Conservation (phyloP, 1,140 invertebrate genomes). For the Lysiphlebus fabarum region DNA sequence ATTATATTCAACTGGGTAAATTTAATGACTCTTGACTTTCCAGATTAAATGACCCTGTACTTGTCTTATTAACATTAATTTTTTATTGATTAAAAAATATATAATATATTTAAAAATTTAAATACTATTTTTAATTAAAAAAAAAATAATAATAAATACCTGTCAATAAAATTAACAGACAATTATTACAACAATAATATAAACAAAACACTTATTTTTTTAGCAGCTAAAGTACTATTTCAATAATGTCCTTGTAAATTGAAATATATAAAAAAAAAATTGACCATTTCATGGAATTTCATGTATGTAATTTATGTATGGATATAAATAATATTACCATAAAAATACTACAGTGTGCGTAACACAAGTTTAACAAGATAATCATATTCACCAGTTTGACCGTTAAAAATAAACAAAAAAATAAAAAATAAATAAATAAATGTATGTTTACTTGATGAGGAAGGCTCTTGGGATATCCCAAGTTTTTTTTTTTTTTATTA, state of each 20-base stretch:
- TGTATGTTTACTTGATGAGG: not conserved
- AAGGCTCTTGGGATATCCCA: slow-evolving; percentile 1
- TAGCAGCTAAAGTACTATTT: not conserved
- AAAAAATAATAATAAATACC: not conserved
- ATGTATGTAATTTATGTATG: too few species aligned
- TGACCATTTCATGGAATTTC: not conserved
- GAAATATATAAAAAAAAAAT: not conserved
- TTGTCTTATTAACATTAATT: too few species aligned
- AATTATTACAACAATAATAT: not conserved
- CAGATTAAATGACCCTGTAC: too few species aligned
- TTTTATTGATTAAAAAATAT: too few species aligned
- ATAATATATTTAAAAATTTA: not conserved
- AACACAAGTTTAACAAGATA: not conserved
- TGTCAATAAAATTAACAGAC: not conserved
- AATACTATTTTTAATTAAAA: not conserved
- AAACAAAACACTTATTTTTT: too few species aligned
- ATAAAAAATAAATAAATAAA: not conserved
- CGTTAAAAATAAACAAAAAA: not conserved
- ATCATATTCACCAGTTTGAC: not conserved
- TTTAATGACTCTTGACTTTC: too few species aligned
- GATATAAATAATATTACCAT: not conserved
- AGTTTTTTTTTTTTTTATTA: not conserved
- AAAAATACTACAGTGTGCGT: not conserved
- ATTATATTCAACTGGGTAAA: too few species aligned
- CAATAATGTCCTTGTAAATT: not conserved